Percentiles rank a stretch among this genome's conserved stretches.
Conservation (phyloP, 2,113 vertebrate genomes). For the Eulemur rufifrons region DNA sequence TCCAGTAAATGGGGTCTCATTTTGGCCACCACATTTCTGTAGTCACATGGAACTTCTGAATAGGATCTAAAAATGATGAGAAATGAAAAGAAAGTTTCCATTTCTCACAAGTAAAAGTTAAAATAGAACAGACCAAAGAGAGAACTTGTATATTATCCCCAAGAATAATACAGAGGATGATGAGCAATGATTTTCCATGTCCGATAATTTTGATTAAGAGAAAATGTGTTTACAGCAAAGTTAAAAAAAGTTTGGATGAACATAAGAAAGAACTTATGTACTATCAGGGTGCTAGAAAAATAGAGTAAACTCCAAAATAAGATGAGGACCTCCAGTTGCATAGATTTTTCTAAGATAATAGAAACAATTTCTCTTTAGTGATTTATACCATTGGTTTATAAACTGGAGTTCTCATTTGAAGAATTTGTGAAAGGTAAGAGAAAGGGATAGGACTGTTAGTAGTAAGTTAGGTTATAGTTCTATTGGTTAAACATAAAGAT, state of each 20-base stretch:
- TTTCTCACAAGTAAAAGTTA: slow-evolving; percentile 60
- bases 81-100: slow-evolving; percentile 62
- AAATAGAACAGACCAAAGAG: slow-evolving; percentile 58
- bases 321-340: not conserved
- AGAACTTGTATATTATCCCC: slow-evolving; percentile 42
- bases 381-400: not conserved
- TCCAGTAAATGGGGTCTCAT: slow-evolving; percentile 49
- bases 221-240: slow-evolving; percentile 49
- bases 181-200: slow-evolving; percentile 33
- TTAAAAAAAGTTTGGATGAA: not conserved
- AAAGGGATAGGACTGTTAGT: not conserved
- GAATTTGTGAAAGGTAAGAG: not conserved
- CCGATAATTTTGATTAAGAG: slow-evolving; percentile 48
- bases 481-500: not conserved
- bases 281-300: not conserved
- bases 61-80: slow-evolving; percentile 64
- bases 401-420: not conserved
- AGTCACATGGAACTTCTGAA: slow-evolving; percentile 61
- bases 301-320: not conserved
- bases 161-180: slow-evolving; percentile 57
- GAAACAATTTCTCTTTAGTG: not conserved
- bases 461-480: not conserved
- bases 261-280: not conserved
- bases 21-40: slow-evolving; percentile 60
- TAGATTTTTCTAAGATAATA: not conserved